Conservation (phyloP, 1,140 invertebrate species). For the Rhagoletis zephyria region DNA sequence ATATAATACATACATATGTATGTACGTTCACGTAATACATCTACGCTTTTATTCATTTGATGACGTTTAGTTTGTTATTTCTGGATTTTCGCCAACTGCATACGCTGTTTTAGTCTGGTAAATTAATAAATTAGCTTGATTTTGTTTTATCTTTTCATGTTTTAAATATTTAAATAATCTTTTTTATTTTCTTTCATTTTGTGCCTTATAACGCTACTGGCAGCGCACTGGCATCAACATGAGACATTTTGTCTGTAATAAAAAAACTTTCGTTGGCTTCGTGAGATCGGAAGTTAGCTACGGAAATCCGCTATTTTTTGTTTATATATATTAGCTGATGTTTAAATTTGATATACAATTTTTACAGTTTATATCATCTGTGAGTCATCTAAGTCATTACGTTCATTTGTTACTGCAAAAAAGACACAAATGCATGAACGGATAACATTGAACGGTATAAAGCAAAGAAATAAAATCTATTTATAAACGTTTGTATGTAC, state of each 20-base stretch:
- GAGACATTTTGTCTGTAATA: not conserved
- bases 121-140: slow-evolving; percentile 27
- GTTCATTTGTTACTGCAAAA: no score
- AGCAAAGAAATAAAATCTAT: no score
- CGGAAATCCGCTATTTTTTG: not conserved
- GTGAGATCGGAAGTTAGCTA: not conserved
- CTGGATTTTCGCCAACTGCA: slow-evolving; percentile 8
- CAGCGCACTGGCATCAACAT: no score
- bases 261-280: not conserved
- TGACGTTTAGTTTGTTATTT: slow-evolving; percentile 41
- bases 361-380: no score
- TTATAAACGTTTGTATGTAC: no score
- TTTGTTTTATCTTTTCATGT: slow-evolving; percentile 14
- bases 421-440: no score
- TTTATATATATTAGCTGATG: not conserved
- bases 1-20: no score
- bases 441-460: no score
- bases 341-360: no score
- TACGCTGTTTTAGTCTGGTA: not conserved
- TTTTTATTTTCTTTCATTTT: not conserved
- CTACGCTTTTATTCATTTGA: not conserved
- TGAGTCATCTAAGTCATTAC: no score
- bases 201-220: not conserved
- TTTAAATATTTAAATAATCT: slow-evolving; percentile 22
- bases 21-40: not conserved